Conservation (phyloP, 2,113 vertebrate species). For the Ptilonorhynchus violaceus region DNA sequence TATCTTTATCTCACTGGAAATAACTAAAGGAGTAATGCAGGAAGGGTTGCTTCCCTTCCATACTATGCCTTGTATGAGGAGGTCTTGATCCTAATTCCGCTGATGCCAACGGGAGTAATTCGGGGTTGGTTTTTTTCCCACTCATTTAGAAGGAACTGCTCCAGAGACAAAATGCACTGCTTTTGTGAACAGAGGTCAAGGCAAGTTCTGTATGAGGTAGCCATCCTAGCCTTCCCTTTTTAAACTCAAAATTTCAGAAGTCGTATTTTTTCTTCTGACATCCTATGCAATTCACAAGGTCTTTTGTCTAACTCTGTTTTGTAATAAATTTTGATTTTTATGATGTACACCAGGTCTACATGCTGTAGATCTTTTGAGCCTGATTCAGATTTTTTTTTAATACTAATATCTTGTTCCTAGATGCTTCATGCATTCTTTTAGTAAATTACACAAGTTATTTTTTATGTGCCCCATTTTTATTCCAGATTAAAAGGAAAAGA, state of each 20-base stretch:
- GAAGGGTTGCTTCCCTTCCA: not conserved
- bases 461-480: not conserved
- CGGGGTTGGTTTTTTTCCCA: not conserved
- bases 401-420: not conserved
- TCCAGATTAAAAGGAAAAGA: not conserved
- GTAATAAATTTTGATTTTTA: not conserved
- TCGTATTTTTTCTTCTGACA: not conserved
- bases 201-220: not conserved
- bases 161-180: not conserved
- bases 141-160: not conserved
- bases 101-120: not conserved
- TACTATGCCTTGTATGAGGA: not conserved
- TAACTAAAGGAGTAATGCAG: not conserved
- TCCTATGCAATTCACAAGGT: accelerated
- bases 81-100: not conserved
- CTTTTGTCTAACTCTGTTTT: not conserved
- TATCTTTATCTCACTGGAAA: not conserved
- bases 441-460: not conserved
- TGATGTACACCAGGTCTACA: not conserved
- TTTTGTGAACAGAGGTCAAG: not conserved
- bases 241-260: not conserved
- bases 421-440: not conserved
- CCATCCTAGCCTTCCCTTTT: not conserved
- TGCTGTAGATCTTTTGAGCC: not conserved
- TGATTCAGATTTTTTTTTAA: not conserved